Evolutionary conservation across 2,888 invertebrate genomes (phyloP), one percentile per base, ranked within the genome.

Genomic region (Fragum fragum): DNA sequence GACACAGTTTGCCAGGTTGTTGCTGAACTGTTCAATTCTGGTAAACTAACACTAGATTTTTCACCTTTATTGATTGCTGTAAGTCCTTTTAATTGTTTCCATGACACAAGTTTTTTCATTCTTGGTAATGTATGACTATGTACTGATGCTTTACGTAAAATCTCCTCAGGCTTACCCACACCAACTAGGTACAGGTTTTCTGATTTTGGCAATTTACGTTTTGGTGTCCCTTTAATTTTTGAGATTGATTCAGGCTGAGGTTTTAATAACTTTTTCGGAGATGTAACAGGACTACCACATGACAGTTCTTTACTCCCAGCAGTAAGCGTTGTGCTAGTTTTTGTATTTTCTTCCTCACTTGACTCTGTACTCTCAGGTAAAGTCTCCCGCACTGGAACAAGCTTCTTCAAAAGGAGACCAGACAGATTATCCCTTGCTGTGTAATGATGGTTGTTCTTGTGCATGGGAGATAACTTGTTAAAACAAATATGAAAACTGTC

Each of bases 401-500:
- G 79, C 72, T 78, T 83, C 26, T 83, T 85, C 16, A 81, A 32
- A 18, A 81, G 66, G 29, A 76, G 71, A 3, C 81, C 81, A 1
- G 81, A 70, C 23, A 83, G 55, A 57, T 83, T 83, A 42, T 86
- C 86, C 3, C 81, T 69, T 3, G 73, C 76, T 14, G 66, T 53
- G 63, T 82, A 78, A 63, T 86, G 86, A 63, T 86, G 86, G 26
- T 72, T 74, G n/a, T 23, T 52, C 63, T 78, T 81, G 55, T 86
- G 83, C 9, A 59, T 47, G 16, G 86, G 81, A 6, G 83, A 83
- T 32, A 83, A 69, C 42, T 86, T 83, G 39, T 81, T 86, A 36
- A 88, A 87, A 82, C 90, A 90, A 75, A 91, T 90, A 70, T 91
- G 91, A 73, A 91, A 92, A 84, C 92, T 92, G 79, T 90, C 91